Percentiles rank a stretch among this genome's conserved stretches.
Conservation (phyloP, 1,140 invertebrate species). For the Pseudomyrmex pallidus region DNA sequence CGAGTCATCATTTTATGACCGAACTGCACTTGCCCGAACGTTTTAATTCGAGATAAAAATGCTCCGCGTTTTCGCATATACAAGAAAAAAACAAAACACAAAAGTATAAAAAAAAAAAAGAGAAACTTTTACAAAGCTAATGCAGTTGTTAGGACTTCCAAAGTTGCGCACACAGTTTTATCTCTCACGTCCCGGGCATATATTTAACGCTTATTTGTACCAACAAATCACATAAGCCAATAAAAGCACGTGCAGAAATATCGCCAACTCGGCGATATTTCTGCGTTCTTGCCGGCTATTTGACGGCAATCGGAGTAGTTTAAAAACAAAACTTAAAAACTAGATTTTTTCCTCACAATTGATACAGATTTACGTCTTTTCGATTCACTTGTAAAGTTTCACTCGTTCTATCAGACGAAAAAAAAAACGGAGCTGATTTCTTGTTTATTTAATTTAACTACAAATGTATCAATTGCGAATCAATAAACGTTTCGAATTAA, state of each 20-base stretch:
- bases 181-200: constrained; percentile 34
- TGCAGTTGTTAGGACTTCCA: constrained; percentile 23
- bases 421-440: too few species aligned
- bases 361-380: neutral
- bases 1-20: neutral
- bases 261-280: constrained; percentile 5
- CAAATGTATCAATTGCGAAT: too few species aligned
- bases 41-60: neutral
- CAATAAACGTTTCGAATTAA: neutral
- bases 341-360: neutral
- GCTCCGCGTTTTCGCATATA: constrained; percentile 11
- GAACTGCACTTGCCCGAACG: neutral
- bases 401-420: too few species aligned
- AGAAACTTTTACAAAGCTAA: constrained; percentile 41
- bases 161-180: constrained; percentile 27
- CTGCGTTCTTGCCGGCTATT: neutral
- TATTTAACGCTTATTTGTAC: constrained; percentile 41
- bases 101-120: constrained; percentile 18
- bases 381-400: neutral
- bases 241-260: constrained; percentile 17
- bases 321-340: neutral
- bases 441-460: too few species aligned
- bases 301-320: too few species aligned
- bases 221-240: constrained; percentile 42
- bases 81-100: neutral